Conservation (phyloP, 2,797 vertebrate genomes). For the Okamejei kenojei region DNA sequence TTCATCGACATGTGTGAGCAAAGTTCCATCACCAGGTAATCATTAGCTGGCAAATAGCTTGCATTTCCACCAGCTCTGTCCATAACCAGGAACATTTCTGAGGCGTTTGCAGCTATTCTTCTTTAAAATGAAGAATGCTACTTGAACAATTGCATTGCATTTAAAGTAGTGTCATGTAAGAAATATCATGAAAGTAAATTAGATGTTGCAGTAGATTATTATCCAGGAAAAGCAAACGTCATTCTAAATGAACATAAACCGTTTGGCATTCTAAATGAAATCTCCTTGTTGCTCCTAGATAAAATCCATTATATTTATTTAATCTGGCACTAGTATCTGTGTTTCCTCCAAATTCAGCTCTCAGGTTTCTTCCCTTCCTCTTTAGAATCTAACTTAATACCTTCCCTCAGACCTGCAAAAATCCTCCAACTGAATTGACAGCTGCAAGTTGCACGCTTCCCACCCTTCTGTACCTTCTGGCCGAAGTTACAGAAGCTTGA, state of each 20-base stretch:
- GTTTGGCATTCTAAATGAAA: too few relatives aligned
- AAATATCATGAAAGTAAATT: neutral
- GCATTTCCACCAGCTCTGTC: neutral
- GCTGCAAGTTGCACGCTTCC: neutral
- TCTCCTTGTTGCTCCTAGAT: neutral
- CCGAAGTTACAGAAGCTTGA: too few relatives aligned
- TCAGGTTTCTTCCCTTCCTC: neutral
- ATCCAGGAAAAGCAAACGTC: neutral
- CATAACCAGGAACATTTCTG: neutral
- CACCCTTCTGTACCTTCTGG: neutral
- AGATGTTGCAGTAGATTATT: neutral
- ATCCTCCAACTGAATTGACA: neutral
- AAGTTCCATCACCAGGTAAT: constrained; percentile 57
- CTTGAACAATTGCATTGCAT: neutral
- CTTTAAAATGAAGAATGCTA: neutral
- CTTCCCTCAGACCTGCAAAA: neutral
- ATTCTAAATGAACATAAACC: too few relatives aligned
- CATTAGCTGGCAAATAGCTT: neutral
- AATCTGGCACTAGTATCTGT: neutral
- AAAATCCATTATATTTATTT: neutral
- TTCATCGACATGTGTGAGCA: constrained; percentile 51
- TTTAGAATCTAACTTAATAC: neutral
- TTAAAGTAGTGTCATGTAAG: neutral
- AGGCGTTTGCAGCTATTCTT: neutral
- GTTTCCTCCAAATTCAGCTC: neutral